phyloP scores from a whole-genome alignment of 2,113 vertebrate genomes.

The Pteropus alecto region DNA sequence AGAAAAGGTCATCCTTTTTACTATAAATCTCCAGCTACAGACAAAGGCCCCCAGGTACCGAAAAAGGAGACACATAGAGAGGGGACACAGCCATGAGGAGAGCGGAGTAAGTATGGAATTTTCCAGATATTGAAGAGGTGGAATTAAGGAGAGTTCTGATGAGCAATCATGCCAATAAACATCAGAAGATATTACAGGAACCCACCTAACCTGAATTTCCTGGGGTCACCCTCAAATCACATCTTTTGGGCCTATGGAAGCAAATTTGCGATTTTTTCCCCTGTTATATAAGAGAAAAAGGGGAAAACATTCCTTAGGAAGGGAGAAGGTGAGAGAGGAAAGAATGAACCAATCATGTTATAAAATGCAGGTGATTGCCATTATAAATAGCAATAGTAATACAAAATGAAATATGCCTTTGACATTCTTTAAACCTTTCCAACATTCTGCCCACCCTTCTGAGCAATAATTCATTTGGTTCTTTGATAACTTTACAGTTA shows the following conservation, averaged over 20 bases:
- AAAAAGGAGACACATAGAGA: not conserved
- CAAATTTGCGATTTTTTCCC: slow-evolving; percentile 27
- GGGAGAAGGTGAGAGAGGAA: not conserved
- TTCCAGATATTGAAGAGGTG: not conserved
- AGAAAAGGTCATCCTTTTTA: not conserved
- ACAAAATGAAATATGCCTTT: slow-evolving; percentile 18
- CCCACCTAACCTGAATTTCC: not conserved
- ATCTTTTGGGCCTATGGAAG: not conserved
- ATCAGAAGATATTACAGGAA: not conserved
- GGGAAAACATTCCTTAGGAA: not conserved
- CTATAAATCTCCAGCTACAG: not conserved
- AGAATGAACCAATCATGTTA: not conserved
- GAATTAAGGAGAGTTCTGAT: not conserved
- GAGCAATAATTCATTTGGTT: slow-evolving; percentile 34
- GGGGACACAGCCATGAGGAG: not conserved
- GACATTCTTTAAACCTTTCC: not conserved
- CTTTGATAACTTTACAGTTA: slow-evolving; percentile 41
- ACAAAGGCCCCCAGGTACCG: not conserved
- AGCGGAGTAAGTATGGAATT: not conserved
- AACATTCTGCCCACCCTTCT: not conserved
- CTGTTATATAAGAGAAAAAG: not conserved
- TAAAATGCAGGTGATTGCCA: not conserved
- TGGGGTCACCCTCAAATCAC: not conserved
- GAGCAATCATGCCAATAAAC: not conserved
- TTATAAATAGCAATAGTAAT: slow-evolving; percentile 29